Conservation (phyloP, 53 echinoderm and acorn worm genomes). For the Holothuria scabra region DNA sequence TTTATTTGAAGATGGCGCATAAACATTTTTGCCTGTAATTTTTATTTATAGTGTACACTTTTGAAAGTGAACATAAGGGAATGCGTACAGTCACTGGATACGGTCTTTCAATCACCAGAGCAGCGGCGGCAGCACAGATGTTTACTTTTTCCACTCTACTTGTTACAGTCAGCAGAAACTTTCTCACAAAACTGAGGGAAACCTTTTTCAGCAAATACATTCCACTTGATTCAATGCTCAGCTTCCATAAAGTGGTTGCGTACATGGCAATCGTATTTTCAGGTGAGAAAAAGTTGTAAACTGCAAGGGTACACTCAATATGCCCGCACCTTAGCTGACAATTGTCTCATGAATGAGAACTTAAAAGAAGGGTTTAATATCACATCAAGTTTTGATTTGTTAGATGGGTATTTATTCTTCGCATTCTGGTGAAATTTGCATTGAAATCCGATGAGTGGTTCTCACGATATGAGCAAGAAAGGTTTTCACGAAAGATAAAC, state of each 20-base stretch:
- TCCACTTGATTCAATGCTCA: constrained; percentile 66
- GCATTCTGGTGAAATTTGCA: too few relatives aligned
- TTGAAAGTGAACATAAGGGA: constrained; percentile 70
- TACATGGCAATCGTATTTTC: constrained; percentile 61
- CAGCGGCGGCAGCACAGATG: constrained; percentile 63
- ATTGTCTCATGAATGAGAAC: too few relatives aligned
- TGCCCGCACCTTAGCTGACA: too few relatives aligned
- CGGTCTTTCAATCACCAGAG: constrained; percentile 69
- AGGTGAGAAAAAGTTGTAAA: constrained; percentile 48
- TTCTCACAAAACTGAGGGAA: constrained; percentile 68
- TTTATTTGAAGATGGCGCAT: too few relatives aligned
- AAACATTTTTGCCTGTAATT: too few relatives aligned
- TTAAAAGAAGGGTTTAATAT: too few relatives aligned
- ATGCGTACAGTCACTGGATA: constrained; percentile 65
- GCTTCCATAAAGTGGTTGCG: constrained; percentile 73
- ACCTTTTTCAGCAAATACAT: constrained; percentile 70
- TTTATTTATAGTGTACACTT: constrained; percentile 51
- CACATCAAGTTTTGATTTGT: too few relatives aligned
- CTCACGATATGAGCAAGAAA: too few relatives aligned
- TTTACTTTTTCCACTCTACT: constrained; percentile 69
- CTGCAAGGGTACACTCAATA: too few relatives aligned
- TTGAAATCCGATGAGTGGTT: too few relatives aligned
- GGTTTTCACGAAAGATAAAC: too few relatives aligned
- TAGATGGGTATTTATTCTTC: too few relatives aligned
- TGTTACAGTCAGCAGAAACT: constrained; percentile 71